Evolutionary conservation across 2,113 vertebrate species (phyloP).

Genomic region (Lanius ludovicianus): DNA sequence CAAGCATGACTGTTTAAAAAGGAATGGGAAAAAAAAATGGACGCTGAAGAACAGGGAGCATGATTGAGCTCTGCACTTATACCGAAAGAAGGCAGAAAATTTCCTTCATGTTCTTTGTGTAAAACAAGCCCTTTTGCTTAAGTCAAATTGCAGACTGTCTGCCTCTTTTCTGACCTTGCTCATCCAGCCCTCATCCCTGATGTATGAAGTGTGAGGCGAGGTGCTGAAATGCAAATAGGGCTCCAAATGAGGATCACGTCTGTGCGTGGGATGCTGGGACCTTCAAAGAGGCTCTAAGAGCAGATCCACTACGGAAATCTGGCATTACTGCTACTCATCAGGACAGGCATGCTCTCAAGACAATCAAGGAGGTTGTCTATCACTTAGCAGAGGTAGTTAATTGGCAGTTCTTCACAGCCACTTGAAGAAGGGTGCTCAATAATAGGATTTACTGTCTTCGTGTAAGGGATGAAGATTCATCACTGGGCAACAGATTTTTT

Average conservation of each 20-base stretch:
- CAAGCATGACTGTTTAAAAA: neutral
- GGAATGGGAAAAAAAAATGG: neutral
- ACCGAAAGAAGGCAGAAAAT: neutral
- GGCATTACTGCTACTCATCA: neutral
- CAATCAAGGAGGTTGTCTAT: neutral
- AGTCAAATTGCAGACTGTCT: neutral
- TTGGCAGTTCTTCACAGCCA: neutral
- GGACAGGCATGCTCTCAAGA: neutral
- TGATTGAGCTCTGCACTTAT: neutral
- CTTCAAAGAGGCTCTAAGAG: neutral
- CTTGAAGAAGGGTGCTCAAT: neutral
- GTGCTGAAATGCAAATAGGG: constrained; percentile 6
- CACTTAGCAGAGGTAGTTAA: neutral
- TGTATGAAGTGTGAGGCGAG: neutral
- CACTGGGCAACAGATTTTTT: neutral
- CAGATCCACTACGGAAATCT: neutral
- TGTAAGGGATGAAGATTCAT: neutral
- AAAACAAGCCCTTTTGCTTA: neutral
- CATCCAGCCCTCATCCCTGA: neutral
- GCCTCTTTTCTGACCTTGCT: neutral
- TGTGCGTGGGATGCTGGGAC: neutral
- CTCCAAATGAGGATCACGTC: neutral
- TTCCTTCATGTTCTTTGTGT: neutral
- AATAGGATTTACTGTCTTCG: neutral
- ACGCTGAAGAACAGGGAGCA: neutral